These are phyloP conservation scores for Elephas maximus DNA, from an alignment of 2,113 vertebrate genomes.

Conservation along the genomic window DNA sequence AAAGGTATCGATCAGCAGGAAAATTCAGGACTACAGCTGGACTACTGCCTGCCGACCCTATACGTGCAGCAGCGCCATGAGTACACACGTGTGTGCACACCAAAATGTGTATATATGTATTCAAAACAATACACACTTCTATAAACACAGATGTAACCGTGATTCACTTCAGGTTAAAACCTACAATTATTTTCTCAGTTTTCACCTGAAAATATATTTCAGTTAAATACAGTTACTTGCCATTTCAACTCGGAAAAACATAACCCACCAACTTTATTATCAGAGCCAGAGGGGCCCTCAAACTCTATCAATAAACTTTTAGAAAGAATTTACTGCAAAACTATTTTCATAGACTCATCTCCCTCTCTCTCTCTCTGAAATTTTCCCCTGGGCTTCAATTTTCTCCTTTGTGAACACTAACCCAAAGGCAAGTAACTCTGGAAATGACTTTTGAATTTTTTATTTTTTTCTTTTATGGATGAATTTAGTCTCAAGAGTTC, in stretches of 20 bases:
- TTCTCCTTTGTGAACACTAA: slow-evolving; percentile 79
- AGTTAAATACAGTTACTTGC: slow-evolving; percentile 57
- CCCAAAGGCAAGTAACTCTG: slow-evolving; percentile 74
- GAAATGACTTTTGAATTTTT: slow-evolving; percentile 69
- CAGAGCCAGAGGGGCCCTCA: slow-evolving; percentile 63
- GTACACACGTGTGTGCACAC: too few relatives aligned
- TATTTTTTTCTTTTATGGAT: slow-evolving; percentile 47
- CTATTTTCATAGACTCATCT: slow-evolving; percentile 73
- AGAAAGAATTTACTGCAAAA: slow-evolving; percentile 76
- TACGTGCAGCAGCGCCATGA: neutral
- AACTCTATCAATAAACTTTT: slow-evolving; percentile 69
- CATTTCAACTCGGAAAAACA: slow-evolving; percentile 66
- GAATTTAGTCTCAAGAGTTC: slow-evolving; percentile 39
- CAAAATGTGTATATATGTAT: neutral
- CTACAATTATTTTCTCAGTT: slow-evolving; percentile 46
- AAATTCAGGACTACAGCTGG: neutral
- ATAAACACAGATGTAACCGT: slow-evolving; percentile 8
- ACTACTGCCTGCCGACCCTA: neutral
- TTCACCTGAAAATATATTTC: slow-evolving; percentile 73
- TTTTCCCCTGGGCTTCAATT: slow-evolving; percentile 72
- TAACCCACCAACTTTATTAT: slow-evolving; percentile 66
- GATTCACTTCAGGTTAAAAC: slow-evolving; percentile 38
- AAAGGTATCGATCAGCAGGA: neutral
- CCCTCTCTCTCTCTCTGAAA: slow-evolving; percentile 65
- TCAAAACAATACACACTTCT: neutral